Evolutionary conservation across 2,888 invertebrate species (phyloP).

Genomic region (Agrotis puta): DNA sequence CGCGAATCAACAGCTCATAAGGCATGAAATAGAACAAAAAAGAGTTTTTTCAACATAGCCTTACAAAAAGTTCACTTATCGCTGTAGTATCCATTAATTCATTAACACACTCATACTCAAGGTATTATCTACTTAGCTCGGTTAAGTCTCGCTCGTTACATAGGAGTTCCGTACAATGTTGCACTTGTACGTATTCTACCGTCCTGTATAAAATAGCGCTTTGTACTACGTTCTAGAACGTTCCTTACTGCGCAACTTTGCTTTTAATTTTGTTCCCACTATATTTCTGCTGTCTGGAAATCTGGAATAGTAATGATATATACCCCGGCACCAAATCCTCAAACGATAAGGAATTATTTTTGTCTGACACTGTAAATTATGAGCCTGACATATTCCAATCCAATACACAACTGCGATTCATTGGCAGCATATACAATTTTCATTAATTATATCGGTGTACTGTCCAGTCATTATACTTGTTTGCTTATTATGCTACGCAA

Average conservation of each 20-base stretch:
- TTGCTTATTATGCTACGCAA: not conserved
- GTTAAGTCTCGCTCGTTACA: constrained; percentile 6
- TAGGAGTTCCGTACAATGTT: constrained; percentile 15
- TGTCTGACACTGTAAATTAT: no score
- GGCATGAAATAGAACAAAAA: no score
- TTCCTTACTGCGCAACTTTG: constrained; percentile 31
- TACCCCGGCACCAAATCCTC: not conserved
- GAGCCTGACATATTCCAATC: no score
- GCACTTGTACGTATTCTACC: constrained; percentile 31
- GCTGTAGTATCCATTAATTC: not conserved
- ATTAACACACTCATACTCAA: not conserved
- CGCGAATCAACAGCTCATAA: no score
- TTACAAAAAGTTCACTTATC: not conserved
- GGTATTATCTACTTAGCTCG: constrained; percentile 24
- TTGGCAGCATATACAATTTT: not conserved
- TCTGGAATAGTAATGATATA: constrained; percentile 6
- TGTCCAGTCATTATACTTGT: not conserved
- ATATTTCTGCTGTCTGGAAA: not conserved
- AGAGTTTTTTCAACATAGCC: no score
- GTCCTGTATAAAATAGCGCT: constrained; percentile 7
- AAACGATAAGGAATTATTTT: no score
- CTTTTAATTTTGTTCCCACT: constrained; percentile 35
- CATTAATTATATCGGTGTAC: constrained; percentile 1
- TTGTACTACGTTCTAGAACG: not conserved
- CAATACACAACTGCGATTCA: not conserved